A percentile compares a stretch with the other conserved stretches of the same genome.
Evolutionary conservation across 1,140 invertebrate species (phyloP).

Genomic region (Sitophilus oryzae): DNA sequence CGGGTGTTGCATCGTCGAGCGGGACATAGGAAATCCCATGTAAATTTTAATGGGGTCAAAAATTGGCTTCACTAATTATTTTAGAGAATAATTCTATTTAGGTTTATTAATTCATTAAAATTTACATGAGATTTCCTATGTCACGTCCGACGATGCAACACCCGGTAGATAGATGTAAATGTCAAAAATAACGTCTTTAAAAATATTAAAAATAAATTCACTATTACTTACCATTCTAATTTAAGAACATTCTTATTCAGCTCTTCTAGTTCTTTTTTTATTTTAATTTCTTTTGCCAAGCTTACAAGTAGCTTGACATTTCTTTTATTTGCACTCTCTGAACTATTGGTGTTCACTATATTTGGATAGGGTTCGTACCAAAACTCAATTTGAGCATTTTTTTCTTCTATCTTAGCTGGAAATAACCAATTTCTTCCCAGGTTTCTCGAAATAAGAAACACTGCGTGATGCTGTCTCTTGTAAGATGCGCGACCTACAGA

Average conservation of each 20-base stretch:
- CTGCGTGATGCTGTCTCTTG: slow-evolving; percentile 35
- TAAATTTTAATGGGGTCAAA: no score
- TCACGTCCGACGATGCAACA: no score
- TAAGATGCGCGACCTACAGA: slow-evolving; percentile 18
- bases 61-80: no score
- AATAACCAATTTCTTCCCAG: slow-evolving; percentile 36
- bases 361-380: slow-evolving; percentile 12
- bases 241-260: not conserved
- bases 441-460: slow-evolving; percentile 31
- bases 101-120: no score
- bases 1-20: no score
- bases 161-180: no score
- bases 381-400: slow-evolving; percentile 33
- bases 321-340: not conserved
- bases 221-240: slow-evolving; percentile 20
- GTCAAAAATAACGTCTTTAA: no score
- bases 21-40: no score
- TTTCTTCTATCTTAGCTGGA: slow-evolving; percentile 33
- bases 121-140: no score
- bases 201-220: not conserved
- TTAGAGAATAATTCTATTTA: no score
- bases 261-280: not conserved
- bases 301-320: not conserved
- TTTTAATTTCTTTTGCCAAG: not conserved
- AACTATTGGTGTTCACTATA: not conserved